Evolutionary conservation across 2,797 vertebrate species (phyloP), one percentile per base, ranked within the genome.

Genomic region (Mallotus villosus): DNA sequence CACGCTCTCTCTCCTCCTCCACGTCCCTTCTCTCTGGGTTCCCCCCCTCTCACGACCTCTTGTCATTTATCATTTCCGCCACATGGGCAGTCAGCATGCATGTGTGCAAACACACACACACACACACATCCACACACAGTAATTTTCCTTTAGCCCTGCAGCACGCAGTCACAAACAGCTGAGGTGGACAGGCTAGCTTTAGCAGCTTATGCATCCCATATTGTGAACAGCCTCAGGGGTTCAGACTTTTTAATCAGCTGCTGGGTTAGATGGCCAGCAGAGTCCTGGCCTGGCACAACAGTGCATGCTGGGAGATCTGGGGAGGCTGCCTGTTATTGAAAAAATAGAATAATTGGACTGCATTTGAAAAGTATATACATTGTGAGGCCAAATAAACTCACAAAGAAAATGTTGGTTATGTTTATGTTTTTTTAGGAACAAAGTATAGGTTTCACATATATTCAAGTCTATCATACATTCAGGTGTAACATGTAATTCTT

Each of bases 21-120:
- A 70, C 53, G 68, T 73, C 60, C 77, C 69, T 75, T 73, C 70
- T 84, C 81, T 76, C 68, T 64, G 75, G 72, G 74, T 85, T 85
- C 84, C 87, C 87, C 88, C 83, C 83, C 82, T 78, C 12, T 2
- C 11, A 46, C 41, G 12, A 46, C 11, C 74, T 67, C 37, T 68
- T 68, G 71, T 74, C 84, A 77, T 86, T 86, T 76, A 83, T 86
- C 75, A 79, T 79, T 75, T 67, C 57, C 78, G 72, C 74, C 8
- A 71, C 68, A 65, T 63, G 76, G 81, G 80, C 53, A 73, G 58
- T 57, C 37, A 53, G 59, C 63, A 65, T 12, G 4, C 9, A 46
- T 4, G n/a, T 21, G 46, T 37, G 4, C 63, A 49, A 21, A 22
- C 32, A 22, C 69, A 32, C 58, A 71, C 55, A 69, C 58, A 71